Percentiles rank a stretch among this genome's conserved stretches.
Evolutionary conservation across 2,797 vertebrate genomes (phyloP).

Genomic region (Myiotriccus ornatus): DNA sequence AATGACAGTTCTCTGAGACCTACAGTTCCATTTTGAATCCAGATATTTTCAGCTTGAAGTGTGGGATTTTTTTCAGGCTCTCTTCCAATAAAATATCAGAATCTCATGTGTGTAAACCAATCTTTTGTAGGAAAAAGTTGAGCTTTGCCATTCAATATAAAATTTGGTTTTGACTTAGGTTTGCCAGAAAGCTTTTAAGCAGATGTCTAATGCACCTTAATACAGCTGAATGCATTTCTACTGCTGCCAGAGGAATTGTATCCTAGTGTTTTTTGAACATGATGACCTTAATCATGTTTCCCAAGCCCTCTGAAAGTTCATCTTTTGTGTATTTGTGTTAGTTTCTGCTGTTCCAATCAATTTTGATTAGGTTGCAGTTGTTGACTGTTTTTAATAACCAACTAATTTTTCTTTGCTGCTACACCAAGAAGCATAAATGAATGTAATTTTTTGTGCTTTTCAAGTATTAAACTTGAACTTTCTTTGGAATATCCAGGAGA

Average conservation of each 20-base stretch:
- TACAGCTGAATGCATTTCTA: neutral
- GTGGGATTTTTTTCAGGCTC: neutral
- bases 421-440: neutral
- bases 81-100: constrained; percentile 4
- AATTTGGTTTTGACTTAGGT: neutral
- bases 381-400: neutral
- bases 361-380: neutral
- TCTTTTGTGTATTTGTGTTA: neutral
- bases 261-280: neutral
- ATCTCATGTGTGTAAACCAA: neutral
- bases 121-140: neutral
- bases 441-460: neutral
- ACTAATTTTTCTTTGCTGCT: neutral
- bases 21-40: neutral
- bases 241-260: neutral
- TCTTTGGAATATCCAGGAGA: neutral
- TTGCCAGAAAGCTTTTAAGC: constrained; percentile 26
- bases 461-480: neutral
- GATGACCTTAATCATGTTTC: neutral
- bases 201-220: neutral
- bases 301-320: neutral
- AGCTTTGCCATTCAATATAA: neutral
- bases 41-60: constrained; percentile 8
- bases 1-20: neutral
- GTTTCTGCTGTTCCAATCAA: neutral